Percentiles rank a stretch among this genome's conserved stretches.
Conservation (phyloP, 2,797 vertebrate species). For the Botia almorhae region DNA sequence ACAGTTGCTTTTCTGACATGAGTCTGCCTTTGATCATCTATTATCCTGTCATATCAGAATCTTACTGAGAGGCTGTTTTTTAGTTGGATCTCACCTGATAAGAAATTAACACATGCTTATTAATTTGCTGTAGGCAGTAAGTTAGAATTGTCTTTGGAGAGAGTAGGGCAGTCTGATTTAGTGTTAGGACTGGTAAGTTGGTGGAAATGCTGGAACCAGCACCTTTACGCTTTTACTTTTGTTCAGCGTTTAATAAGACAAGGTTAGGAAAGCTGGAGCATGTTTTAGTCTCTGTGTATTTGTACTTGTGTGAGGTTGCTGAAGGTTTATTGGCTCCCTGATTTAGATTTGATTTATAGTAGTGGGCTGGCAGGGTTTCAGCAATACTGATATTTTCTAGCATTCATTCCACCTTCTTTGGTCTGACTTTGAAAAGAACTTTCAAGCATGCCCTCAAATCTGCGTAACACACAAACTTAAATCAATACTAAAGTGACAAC, state of each 20-base stretch:
- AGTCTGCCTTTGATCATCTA: constrained; percentile 22
- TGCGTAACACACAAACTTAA: not conserved
- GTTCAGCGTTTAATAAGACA: not conserved
- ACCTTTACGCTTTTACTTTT: not conserved
- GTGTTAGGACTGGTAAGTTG: not conserved
- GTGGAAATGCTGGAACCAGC: no score
- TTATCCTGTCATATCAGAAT: not conserved
- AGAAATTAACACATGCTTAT: constrained; percentile 5
- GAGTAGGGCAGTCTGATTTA: not conserved
- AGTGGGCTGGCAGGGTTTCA: constrained; percentile 12
- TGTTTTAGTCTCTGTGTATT: constrained; percentile 9
- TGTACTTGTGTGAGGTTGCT: not conserved
- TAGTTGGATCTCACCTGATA: not conserved
- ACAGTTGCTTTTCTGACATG: constrained; percentile 9
- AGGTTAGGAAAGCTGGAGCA: not conserved
- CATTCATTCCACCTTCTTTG: not conserved
- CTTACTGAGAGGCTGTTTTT: not conserved
- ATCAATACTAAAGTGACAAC: not conserved
- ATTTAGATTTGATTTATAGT: constrained; percentile 5
- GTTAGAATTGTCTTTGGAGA: not conserved
- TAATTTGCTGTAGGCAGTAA: not conserved
- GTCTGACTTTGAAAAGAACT: constrained; percentile 11
- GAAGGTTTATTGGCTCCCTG: constrained; percentile 2
- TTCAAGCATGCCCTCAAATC: constrained; percentile 12
- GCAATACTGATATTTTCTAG: not conserved